These are phyloP conservation scores for Idaea biselata DNA, from an alignment of 2,888 invertebrate genomes.

Conservation along the genomic window DNA sequence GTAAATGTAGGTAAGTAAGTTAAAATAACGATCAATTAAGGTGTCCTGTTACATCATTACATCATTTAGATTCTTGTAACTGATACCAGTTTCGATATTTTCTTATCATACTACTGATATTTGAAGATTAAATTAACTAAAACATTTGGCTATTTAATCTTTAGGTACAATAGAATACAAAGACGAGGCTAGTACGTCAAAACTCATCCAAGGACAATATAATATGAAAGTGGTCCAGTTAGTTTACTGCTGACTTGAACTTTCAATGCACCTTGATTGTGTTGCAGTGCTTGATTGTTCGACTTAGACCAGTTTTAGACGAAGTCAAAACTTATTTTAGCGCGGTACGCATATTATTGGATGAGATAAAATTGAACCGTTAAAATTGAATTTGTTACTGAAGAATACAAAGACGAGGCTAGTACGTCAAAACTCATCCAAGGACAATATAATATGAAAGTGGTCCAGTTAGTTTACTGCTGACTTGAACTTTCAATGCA, in stretches of 20 bases:
- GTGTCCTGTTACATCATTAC: too few relatives aligned
- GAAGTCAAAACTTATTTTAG: too few relatives aligned
- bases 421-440: conserved; percentile 45
- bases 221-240: conserved; percentile 32
- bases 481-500: conserved; percentile 34
- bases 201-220: conserved; percentile 51
- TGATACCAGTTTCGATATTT: too few relatives aligned
- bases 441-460: conserved; percentile 47
- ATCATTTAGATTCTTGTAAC: too few relatives aligned
- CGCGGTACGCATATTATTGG: too few relatives aligned
- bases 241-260: conserved; percentile 32
- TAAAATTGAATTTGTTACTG: too few relatives aligned
- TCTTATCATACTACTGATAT: too few relatives aligned
- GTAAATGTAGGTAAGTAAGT: too few relatives aligned
- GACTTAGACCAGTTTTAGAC: neutral
- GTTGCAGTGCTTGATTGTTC: neutral
- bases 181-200: conserved; percentile 37
- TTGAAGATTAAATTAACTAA: too few relatives aligned
- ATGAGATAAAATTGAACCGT: too few relatives aligned
- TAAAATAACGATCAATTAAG: too few relatives aligned
- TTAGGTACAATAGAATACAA: conserved; percentile 39
- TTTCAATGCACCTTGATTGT: conserved; percentile 27
- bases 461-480: conserved; percentile 28
- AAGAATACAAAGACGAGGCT: conserved; percentile 39
- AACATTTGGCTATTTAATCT: too few relatives aligned